Percentiles rank a stretch among this genome's conserved stretches.
phyloP scores from a whole-genome alignment of 2,113 vertebrate genomes.

The Lanius ludovicianus region DNA sequence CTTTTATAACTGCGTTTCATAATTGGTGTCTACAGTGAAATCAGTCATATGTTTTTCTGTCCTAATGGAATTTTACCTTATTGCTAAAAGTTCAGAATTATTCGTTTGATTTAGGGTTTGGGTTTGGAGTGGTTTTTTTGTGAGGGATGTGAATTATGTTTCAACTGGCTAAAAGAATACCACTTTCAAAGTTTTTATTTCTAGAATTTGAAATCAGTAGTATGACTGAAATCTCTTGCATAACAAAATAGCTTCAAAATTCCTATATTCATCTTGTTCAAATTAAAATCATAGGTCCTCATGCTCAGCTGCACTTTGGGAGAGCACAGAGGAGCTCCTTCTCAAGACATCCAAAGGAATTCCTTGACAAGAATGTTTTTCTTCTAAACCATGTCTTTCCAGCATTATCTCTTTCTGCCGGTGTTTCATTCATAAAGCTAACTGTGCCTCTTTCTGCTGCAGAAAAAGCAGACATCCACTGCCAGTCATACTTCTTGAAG shows the following conservation, averaged over 20 bases:
- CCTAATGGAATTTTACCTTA: neutral
- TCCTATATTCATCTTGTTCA: neutral
- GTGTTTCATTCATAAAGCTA: neutral
- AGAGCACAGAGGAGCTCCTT: neutral
- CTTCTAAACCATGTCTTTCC: neutral
- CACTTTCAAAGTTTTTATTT: neutral
- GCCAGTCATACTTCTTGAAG: neutral
- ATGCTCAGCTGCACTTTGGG: neutral
- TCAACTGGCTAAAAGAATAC: neutral
- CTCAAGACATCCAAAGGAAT: neutral
- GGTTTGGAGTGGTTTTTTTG: neutral
- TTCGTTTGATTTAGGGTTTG: neutral
- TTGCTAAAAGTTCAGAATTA: neutral
- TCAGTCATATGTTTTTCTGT: neutral
- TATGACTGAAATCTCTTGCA: neutral
- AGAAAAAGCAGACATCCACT: neutral
- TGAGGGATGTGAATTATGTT: neutral
- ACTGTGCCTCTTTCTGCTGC: neutral
- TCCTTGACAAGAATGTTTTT: neutral
- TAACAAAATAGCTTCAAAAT: neutral
- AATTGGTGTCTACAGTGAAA: neutral
- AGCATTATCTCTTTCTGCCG: neutral
- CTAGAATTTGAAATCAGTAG: neutral
- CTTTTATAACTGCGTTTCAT: neutral
- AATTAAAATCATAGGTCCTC: neutral